Evolutionary conservation across 2,797 vertebrate species (phyloP).

Genomic region (Sebastes steindachneri): DNA sequence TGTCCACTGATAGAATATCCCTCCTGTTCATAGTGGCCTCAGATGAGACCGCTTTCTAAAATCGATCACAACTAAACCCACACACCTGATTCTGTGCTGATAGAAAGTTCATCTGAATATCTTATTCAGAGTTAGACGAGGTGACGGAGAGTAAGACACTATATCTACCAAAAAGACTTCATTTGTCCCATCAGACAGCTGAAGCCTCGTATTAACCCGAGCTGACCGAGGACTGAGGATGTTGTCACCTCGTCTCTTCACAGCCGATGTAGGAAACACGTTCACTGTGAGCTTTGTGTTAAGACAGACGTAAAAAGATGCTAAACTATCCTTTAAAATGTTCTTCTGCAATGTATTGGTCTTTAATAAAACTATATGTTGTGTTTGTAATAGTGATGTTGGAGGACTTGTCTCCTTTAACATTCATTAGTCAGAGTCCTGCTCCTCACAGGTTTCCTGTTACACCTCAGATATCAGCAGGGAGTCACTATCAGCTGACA

Average conservation of each 20-base stretch:
- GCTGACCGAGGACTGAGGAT: neutral
- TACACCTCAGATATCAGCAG: conserved; percentile 23
- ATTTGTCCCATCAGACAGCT: too few relatives aligned
- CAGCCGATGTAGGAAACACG: neutral
- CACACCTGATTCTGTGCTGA: too few relatives aligned
- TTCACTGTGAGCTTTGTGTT: neutral
- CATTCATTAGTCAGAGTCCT: conserved; percentile 20
- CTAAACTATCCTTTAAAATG: neutral
- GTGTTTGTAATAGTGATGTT: neutral
- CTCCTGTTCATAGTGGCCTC: too few relatives aligned
- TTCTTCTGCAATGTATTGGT: neutral
- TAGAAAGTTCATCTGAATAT: too few relatives aligned
- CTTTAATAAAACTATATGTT: neutral
- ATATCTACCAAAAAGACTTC: too few relatives aligned
- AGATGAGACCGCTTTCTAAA: too few relatives aligned
- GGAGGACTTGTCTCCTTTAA: conserved; percentile 1
- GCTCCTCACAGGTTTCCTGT: conserved; percentile 3
- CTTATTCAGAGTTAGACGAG: too few relatives aligned
- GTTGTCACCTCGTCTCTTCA: neutral
- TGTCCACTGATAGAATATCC: too few relatives aligned
- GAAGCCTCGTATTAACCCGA: too few relatives aligned
- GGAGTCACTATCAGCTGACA: conserved; percentile 36
- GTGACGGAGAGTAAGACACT: too few relatives aligned
- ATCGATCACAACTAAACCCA: too few relatives aligned
- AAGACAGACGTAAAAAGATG: neutral